A percentile compares a stretch with the other conserved stretches of the same genome.
phyloP scores from a whole-genome alignment of 2,113 vertebrate species.

The Corythoichthys haematopterus region DNA sequence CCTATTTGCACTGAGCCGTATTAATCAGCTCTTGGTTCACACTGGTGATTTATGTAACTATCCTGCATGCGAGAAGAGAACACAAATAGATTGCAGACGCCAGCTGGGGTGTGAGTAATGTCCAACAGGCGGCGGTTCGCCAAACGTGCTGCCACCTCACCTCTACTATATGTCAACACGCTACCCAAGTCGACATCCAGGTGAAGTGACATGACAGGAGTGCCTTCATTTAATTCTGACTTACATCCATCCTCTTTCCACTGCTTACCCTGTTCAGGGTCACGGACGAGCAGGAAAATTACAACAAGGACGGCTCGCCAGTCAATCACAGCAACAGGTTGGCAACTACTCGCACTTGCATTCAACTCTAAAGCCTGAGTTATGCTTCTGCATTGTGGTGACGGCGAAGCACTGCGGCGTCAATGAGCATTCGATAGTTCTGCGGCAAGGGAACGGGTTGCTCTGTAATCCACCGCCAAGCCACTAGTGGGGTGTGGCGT shows the following conservation, averaged over 20 bases:
- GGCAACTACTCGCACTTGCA: not conserved
- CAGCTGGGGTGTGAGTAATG: conserved; percentile 56
- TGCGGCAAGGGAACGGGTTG: too few species aligned
- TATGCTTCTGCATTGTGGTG: too few species aligned
- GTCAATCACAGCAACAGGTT: not conserved
- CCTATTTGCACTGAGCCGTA: conserved; percentile 59
- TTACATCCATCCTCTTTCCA: not conserved
- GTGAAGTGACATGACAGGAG: conserved; percentile 13
- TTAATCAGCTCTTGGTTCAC: conserved; percentile 58
- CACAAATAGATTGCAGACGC: conserved; percentile 30
- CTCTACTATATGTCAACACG: conserved; percentile 8
- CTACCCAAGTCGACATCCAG: conserved; percentile 14
- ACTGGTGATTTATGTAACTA: conserved; percentile 58
- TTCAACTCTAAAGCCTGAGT: too few species aligned
- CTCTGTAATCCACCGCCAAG: too few species aligned
- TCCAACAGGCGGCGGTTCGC: conserved; percentile 62
- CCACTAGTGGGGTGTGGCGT: too few species aligned
- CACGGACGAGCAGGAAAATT: not conserved
- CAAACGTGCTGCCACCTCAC: conserved; percentile 20
- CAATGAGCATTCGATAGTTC: too few species aligned
- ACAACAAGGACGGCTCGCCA: not conserved
- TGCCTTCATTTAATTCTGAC: not conserved
- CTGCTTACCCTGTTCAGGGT: not conserved
- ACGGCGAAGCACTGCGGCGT: too few species aligned
- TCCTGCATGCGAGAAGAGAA: conserved; percentile 34